Conservation (phyloP, 2,113 vertebrate genomes). For the Porphyrio hochstetteri region DNA sequence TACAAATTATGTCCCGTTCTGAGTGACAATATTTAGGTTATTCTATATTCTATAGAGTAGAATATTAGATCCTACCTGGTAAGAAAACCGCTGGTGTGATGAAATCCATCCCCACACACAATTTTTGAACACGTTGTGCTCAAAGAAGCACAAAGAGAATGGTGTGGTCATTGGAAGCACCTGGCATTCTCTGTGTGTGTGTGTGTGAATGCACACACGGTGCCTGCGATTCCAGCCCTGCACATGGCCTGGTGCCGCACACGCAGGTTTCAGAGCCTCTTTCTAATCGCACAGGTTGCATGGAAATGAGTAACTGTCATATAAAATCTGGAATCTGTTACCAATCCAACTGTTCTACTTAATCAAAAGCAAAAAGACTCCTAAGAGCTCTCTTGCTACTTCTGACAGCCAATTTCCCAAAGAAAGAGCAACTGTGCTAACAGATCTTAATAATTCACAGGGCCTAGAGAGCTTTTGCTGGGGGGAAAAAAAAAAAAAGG, state of each 20-base stretch:
- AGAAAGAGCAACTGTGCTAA: conserved; percentile 73
- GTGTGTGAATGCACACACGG: not conserved
- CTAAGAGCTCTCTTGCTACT: conserved; percentile 56
- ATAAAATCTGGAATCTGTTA: conserved; percentile 66
- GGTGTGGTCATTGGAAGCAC: not conserved
- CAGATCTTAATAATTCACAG: conserved; percentile 74
- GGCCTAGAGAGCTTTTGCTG: conserved; percentile 48
- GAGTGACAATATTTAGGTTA: not conserved
- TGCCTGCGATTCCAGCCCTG: not conserved
- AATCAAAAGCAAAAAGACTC: conserved; percentile 68
- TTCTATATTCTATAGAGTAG: no score
- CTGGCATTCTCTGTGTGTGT: not conserved
- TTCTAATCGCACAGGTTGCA: not conserved
- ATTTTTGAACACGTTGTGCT: not conserved
- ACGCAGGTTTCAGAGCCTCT: no score
- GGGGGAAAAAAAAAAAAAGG: not conserved
- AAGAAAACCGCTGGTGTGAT: not conserved
- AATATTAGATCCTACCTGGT: no score
- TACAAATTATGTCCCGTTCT: not conserved
- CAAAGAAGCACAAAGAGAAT: not conserved
- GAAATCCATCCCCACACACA: not conserved
- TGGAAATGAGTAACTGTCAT: conserved; percentile 32
- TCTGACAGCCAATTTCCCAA: conserved; percentile 69
- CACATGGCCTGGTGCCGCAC: no score
- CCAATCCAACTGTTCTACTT: conserved; percentile 67